These are phyloP conservation scores for Drosophila mercatorum DNA, from an alignment of 2,888 invertebrate species.

Conservation along the genomic window DNA sequence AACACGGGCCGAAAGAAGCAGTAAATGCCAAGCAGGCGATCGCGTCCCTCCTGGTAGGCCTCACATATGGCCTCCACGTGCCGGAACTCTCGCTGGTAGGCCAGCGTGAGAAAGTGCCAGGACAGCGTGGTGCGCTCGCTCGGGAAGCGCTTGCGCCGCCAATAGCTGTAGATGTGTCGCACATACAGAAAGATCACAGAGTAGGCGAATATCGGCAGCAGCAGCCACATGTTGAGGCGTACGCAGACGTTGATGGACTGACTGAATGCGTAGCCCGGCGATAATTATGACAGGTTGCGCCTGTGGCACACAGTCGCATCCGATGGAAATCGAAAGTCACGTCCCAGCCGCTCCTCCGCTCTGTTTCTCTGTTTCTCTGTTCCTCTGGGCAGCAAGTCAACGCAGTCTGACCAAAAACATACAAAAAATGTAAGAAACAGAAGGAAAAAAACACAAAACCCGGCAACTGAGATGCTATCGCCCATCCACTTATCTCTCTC, in stretches of 20 bases:
- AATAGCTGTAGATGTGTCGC: slow-evolving; percentile 80
- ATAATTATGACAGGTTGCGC: slow-evolving; percentile 71
- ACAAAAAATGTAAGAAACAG: slow-evolving; percentile 10
- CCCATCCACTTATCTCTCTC: slow-evolving; percentile 50
- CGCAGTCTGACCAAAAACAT: slow-evolving; percentile 60
- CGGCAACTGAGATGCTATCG: slow-evolving; percentile 61
- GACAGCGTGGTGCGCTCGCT: slow-evolving; percentile 62
- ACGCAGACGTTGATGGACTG: slow-evolving; percentile 54
- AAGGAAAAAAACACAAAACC: slow-evolving; percentile 22
- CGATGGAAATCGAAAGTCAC: slow-evolving; percentile 69
- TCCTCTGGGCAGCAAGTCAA: slow-evolving; percentile 49
- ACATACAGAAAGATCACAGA: slow-evolving; percentile 67
- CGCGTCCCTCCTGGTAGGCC: slow-evolving; percentile 75
- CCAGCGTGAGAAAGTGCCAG: slow-evolving; percentile 65
- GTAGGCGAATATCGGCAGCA: slow-evolving; percentile 78
- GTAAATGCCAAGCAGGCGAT: slow-evolving; percentile 87
- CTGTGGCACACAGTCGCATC: slow-evolving; percentile 37
- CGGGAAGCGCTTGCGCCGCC: slow-evolving; percentile 81
- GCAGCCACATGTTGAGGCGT: slow-evolving; percentile 77
- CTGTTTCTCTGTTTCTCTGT: slow-evolving; percentile 22
- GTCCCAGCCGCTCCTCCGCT: slow-evolving; percentile 38
- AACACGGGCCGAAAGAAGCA: slow-evolving; percentile 88
- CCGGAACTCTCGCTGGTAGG: slow-evolving; percentile 79
- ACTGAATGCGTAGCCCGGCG: slow-evolving; percentile 42
- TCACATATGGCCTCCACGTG: slow-evolving; percentile 74